Conservation (phyloP, 30 jellyfish, hydroid and myxozoan genomes). For the Turritopsis dohrnii region DNA sequence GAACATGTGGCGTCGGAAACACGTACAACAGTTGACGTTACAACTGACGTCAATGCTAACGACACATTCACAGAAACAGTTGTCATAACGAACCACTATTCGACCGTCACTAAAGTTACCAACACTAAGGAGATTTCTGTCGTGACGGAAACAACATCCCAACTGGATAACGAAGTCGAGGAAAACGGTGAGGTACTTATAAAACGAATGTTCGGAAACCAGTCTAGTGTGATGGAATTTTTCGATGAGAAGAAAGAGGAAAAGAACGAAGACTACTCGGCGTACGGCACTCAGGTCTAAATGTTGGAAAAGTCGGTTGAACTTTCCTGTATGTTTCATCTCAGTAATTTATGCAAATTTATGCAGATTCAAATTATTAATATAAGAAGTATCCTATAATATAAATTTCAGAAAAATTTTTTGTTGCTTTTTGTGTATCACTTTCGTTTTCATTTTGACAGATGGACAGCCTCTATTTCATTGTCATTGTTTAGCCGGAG, state of each 20-base stretch:
- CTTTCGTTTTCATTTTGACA: background rate
- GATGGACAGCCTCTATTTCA: background rate
- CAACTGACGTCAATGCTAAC: background rate
- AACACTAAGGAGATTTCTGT: background rate
- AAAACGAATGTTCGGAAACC: conserved; percentile 69
- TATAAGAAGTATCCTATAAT: background rate
- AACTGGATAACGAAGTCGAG: background rate
- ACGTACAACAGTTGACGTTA: background rate
- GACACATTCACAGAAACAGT: background rate
- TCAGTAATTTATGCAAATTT: background rate
- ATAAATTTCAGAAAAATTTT: too few species aligned
- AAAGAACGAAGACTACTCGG: conserved; percentile 4
- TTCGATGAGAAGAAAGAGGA: conserved; percentile 28
- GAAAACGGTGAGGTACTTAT: conserved; percentile 46
- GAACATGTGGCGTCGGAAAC: background rate
- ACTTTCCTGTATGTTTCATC: too few species aligned
- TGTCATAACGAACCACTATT: background rate
- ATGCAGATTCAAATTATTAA: background rate
- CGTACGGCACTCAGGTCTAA: conserved; percentile 7
- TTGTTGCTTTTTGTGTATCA: background rate
- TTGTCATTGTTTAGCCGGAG: background rate
- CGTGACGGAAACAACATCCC: background rate
- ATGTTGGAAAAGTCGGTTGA: background rate
- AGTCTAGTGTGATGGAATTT: conserved; percentile 69
- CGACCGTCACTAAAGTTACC: conserved; percentile 4